phyloP scores from a whole-genome alignment of 2,888 invertebrate genomes.

The Schizaphis graminum region DNA sequence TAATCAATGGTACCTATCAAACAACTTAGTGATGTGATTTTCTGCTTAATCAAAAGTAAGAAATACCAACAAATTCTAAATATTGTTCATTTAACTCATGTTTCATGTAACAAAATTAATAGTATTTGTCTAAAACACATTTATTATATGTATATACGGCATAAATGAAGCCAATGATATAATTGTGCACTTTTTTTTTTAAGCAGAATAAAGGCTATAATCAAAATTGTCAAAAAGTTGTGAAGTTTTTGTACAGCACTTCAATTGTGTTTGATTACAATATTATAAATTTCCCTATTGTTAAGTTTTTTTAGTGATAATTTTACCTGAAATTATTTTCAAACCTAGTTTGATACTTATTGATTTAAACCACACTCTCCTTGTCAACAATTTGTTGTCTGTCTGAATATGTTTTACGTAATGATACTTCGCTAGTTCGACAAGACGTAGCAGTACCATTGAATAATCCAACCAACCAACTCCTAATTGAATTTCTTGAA shows the following conservation, averaged over 20 bases:
- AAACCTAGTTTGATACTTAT: neutral
- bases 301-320: constrained; percentile 29
- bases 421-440: constrained; percentile 77
- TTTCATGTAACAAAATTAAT: constrained; percentile 34
- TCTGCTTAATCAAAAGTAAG: constrained; percentile 31
- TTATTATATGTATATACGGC: constrained; percentile 5
- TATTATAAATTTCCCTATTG: constrained; percentile 17
- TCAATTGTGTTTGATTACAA: constrained; percentile 10
- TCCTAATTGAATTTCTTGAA: constrained; percentile 78
- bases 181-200: constrained; percentile 43
- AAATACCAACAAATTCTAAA: constrained; percentile 37
- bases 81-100: neutral
- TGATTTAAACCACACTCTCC: constrained; percentile 75
- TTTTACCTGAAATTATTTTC: neutral
- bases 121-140: constrained; percentile 39
- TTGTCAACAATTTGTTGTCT: constrained; percentile 73
- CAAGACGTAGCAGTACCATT: constrained; percentile 81
- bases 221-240: constrained; percentile 49
- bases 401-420: constrained; percentile 75
- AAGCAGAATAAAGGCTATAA: constrained; percentile 50
- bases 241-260: constrained; percentile 47
- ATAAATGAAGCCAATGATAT: constrained; percentile 38
- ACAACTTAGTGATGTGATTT: constrained; percentile 58
- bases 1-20: constrained; percentile 50
- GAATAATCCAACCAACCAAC: constrained; percentile 83